Percentiles rank a stretch among this genome's conserved stretches.
Evolutionary conservation across 2,888 invertebrate species (phyloP).

Genomic region (Argyra leucocephala): DNA sequence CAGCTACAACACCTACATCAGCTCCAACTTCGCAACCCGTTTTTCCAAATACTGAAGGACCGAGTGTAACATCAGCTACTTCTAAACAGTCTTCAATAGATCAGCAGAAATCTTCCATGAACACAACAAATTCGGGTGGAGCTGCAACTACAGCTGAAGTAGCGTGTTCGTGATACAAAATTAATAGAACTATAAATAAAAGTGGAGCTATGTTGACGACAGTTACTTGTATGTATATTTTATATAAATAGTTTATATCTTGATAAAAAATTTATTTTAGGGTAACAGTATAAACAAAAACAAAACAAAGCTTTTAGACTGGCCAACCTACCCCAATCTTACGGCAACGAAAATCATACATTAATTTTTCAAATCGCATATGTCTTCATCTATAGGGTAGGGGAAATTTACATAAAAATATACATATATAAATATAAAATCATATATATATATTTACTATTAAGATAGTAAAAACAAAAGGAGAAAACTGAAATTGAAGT

Average conservation of each 20-base stretch:
- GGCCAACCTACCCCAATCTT: background rate
- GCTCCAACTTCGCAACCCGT: constrained; percentile 26
- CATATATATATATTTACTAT: background rate
- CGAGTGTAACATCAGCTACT: constrained; percentile 17
- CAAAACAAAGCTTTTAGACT: background rate
- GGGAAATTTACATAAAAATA: background rate
- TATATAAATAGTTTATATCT: background rate
- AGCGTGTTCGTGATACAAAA: constrained; percentile 41
- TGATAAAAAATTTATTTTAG: background rate
- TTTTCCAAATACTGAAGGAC: constrained; percentile 16
- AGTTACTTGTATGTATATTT: background rate
- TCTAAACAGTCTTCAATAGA: constrained; percentile 7
- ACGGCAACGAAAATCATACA: background rate
- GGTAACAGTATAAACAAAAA: background rate
- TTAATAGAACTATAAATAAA: background rate
- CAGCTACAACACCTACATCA: constrained; percentile 34
- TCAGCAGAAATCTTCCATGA: background rate
- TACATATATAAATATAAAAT: background rate
- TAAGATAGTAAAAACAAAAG: background rate
- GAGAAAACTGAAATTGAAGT: background rate
- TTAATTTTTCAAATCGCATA: background rate
- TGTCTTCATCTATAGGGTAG: background rate
- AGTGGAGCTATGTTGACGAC: constrained; percentile 8
- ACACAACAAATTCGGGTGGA: background rate
- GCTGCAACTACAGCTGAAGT: constrained; percentile 35